Conservation (phyloP, 2,113 vertebrate genomes). For the Cynoglossus semilaevis region DNA sequence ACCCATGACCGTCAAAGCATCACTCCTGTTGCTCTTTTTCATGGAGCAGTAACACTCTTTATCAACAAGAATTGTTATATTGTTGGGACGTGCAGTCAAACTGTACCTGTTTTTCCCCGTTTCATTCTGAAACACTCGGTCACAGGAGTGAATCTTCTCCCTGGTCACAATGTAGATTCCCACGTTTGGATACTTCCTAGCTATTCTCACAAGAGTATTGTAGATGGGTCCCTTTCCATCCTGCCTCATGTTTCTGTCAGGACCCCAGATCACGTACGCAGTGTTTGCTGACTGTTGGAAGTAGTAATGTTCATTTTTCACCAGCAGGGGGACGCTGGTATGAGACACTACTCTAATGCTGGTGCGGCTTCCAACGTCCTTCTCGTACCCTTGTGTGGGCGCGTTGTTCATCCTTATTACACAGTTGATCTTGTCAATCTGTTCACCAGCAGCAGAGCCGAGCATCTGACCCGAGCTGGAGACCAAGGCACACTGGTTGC, state of each 20-base stretch:
- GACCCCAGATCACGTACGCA: conserved; percentile 90
- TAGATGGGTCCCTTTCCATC: conserved; percentile 81
- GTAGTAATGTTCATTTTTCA: conserved; percentile 82
- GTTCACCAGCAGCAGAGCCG: conserved; percentile 73
- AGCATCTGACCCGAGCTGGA: conserved; percentile 97
- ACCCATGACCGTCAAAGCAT: no score
- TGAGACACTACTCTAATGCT: conserved; percentile 88
- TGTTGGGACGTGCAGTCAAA: neutral
- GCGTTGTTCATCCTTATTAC: conserved; percentile 95
- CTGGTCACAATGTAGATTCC: conserved; percentile 84
- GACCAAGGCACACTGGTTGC: conserved; percentile 83
- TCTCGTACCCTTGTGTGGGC: conserved; percentile 82
- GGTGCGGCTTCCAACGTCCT: conserved; percentile 83
- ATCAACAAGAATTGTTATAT: neutral
- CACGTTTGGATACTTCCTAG: conserved; percentile 74
- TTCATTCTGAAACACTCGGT: conserved; percentile 87
- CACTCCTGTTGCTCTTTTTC: no score
- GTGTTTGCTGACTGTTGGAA: conserved; percentile 82
- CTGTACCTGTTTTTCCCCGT: conserved; percentile 92
- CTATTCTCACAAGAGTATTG: conserved; percentile 75
- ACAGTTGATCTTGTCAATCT: conserved; percentile 82
- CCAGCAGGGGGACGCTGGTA: conserved; percentile 86
- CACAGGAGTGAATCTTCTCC: conserved; percentile 85
- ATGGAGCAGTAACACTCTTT: neutral
- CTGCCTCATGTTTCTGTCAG: conserved; percentile 83